Base-by-base conservation (phyloP, 2,113 vertebrate genomes). In the Podarcis cretensis region DNA sequence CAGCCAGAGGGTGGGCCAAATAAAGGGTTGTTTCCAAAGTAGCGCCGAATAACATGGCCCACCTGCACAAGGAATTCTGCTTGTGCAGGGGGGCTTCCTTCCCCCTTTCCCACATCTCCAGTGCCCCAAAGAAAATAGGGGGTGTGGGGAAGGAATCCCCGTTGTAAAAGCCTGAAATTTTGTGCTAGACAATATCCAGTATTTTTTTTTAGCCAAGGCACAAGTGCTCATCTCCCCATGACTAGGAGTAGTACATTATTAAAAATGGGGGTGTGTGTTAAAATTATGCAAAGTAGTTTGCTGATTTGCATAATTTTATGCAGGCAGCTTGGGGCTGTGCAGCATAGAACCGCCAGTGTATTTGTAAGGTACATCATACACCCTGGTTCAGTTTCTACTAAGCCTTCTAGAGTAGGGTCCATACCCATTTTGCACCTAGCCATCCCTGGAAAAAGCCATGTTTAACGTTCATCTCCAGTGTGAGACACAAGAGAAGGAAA, bases 401-500 rank as follows among this genome's bases (percentile, higher is more conserved):
- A 40, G n/a, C 35, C 82, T 20, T 82, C 75, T 81, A 6, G 66
- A 63, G 89, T 79, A 71, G 30, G 35, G 59, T 90, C 63, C 87
- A 90, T 89, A 81, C 30, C 10, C 10, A 20, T 73, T 35, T 37
- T 27, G 37, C 20, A 18, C 59, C n/a, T 76, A 23, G 40, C 32
- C 21, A 69, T 48, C 13, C 89, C 84, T 78, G 90, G 32, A 85
- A 3, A 30, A 73, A 86, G 86, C 81, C 79, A 8, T 82, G 57
- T 8, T 69, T 77, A 90, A 86, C 87, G 68, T 84, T 1, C 81
- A 82, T 87, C 71, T 83, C 25, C 68, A 78, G 89, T 86, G 84
- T 83, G 21, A 87, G 89, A 88, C 78, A 73, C 68, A 87, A 2
- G 0, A n/a, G 86, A 74, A 59, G 37, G 90, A 86, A 13, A 23